Base-by-base conservation (phyloP, 2,113 vertebrate species). In the Phalacrocorax pelagicus region DNA sequence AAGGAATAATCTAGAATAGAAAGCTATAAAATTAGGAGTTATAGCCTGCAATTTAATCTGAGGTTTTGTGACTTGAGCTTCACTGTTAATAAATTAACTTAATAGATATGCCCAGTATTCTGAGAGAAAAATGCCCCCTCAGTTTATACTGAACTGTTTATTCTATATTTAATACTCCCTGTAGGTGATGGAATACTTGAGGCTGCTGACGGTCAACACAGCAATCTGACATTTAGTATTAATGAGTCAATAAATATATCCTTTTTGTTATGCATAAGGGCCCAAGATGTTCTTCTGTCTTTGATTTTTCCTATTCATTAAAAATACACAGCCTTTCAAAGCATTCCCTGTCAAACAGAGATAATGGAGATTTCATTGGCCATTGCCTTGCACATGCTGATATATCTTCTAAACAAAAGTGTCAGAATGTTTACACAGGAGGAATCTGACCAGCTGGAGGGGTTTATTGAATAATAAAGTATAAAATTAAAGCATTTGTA, bases 91-190 rank as follows among this genome's bases (percentile, higher is more conserved):
- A 74, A 66, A 93, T 86, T 94, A 90, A 90, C 24, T 90, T 92
- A 90, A 86, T 73, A 90, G 72, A 92, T 21, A 23, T 72, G 93
- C 82, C 55, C 59, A 42, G 77, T 88, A 67, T 67, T 78, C 47
- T 75, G 86, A 90, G 57, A 84, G 92, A 94, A 94, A 94, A 96
- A 91, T 74, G 47, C 59, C 29, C 86, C 59, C 51, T 66, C 7
- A 1, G 72, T 81, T 94, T 92, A 66, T 32, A n/a, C 65, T 62
- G 59, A 49, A 74, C 42, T 94, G 80, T 95, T 97, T 93, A 86
- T 88, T 92, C 82, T 62, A 6, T 83, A 90, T 94, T 90, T 92
- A 92, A 93, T 94, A 92, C 47, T 93, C 95, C 69, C 95, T 81
- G 11, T 78, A 96, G 88, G 91, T 90, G 94, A 86, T n/a, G n/a